Conservation (phyloP, 2,113 vertebrate genomes). For the Amazona vittata region DNA sequence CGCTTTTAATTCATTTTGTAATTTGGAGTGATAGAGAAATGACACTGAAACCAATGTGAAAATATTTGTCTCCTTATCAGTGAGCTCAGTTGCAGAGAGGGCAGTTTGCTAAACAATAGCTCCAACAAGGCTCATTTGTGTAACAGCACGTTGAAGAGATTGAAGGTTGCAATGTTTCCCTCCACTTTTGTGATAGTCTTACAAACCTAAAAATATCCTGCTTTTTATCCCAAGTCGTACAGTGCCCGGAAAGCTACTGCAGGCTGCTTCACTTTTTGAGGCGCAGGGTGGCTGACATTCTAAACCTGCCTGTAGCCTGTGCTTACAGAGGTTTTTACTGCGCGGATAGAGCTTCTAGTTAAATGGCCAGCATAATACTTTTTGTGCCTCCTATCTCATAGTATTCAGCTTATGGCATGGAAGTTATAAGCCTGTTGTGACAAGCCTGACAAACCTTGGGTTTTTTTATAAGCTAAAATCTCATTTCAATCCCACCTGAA, state of each 20-base stretch:
- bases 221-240: neutral
- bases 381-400: neutral
- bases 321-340: neutral
- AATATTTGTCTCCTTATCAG: neutral
- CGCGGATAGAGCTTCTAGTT: neutral
- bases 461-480: neutral
- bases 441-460: neutral
- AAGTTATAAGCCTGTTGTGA: neutral
- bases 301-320: neutral
- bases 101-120: neutral
- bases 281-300: neutral
- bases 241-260: neutral
- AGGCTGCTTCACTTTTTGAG: neutral
- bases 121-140: neutral
- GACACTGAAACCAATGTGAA: neutral
- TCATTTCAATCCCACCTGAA: neutral
- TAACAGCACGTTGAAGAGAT: neutral
- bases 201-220: neutral
- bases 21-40: conserved; percentile 27
- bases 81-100: neutral
- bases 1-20: neutral
- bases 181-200: neutral
- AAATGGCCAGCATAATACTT: neutral
- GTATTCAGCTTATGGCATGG: neutral
- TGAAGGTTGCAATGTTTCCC: neutral